phyloP scores from a whole-genome alignment of 1,140 invertebrate species.

The Sitodiplosis mosellana region DNA sequence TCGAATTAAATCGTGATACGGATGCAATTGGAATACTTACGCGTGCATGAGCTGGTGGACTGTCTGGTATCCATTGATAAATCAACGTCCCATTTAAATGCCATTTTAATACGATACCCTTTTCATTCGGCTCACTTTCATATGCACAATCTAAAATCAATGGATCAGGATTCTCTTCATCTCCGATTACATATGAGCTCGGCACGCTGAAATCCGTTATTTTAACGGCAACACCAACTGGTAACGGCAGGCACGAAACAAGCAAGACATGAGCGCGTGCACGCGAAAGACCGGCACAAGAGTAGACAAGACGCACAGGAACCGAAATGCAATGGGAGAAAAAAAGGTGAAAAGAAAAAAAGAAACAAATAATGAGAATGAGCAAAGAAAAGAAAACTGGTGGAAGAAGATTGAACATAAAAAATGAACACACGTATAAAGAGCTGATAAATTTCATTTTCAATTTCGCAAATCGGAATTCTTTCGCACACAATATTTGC shows the following conservation, averaged over 20 bases:
- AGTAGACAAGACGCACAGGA: no score
- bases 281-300: no score
- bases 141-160: slow-evolving; percentile 24
- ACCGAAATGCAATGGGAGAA: no score
- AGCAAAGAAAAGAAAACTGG: no score
- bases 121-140: slow-evolving; percentile 17
- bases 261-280: no score
- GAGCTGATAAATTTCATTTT: no score
- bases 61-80: slow-evolving; percentile 25
- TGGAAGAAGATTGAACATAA: no score
- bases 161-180: slow-evolving; percentile 19
- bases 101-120: slow-evolving; percentile 25
- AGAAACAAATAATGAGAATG: no score
- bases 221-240: slow-evolving; percentile 19
- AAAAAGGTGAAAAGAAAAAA: no score
- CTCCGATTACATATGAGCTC: slow-evolving; percentile 20
- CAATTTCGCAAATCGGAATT: no score
- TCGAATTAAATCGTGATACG: neutral
- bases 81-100: slow-evolving; percentile 23
- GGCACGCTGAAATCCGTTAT: slow-evolving; percentile 24
- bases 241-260: neutral
- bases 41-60: slow-evolving; percentile 23
- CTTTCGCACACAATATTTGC: no score
- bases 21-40: slow-evolving; percentile 12
- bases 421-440: no score